Evolutionary conservation across 2,888 invertebrate species (phyloP).

Genomic region (Coelopa pilipes): DNA sequence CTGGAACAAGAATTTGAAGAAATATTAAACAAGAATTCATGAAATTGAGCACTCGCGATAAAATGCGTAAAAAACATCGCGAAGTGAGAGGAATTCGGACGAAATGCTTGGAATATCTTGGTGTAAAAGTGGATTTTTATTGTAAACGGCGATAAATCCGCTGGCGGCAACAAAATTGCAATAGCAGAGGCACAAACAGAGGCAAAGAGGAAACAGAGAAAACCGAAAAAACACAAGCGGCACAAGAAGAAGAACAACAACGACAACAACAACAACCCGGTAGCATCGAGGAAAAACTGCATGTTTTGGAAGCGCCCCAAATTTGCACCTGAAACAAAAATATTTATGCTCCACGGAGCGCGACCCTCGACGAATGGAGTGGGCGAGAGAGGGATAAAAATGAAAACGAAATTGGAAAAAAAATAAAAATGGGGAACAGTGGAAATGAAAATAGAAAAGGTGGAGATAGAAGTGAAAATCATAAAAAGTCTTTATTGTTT

Average conservation of each 20-base stretch:
- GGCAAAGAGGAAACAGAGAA: too few species aligned
- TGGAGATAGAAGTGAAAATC: neutral
- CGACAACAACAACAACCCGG: neutral
- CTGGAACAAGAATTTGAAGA: too few species aligned
- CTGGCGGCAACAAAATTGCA: too few species aligned
- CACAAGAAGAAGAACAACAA: neutral
- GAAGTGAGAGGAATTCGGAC: too few species aligned
- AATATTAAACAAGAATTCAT: too few species aligned
- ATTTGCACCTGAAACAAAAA: conserved; percentile 36
- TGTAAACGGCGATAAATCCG: too few species aligned
- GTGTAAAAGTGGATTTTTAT: too few species aligned
- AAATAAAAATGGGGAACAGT: neutral
- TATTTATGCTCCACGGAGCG: conserved; percentile 32
- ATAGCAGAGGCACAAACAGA: too few species aligned
- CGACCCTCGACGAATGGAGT: neutral
- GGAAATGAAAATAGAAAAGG: neutral
- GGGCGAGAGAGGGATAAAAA: neutral
- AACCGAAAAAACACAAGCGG: too few species aligned
- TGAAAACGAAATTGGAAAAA: neutral
- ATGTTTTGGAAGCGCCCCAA: conserved; percentile 32
- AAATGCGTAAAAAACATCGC: too few species aligned
- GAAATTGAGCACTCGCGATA: too few species aligned
- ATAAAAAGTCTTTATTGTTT: conserved; percentile 11
- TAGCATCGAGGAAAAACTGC: neutral
- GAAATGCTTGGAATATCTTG: too few species aligned